A percentile compares a stretch with the other conserved stretches of the same genome.
These are phyloP conservation scores for Halcyon chelicuti DNA, from an alignment of 2,797 vertebrate genomes.

Conservation along the genomic window DNA sequence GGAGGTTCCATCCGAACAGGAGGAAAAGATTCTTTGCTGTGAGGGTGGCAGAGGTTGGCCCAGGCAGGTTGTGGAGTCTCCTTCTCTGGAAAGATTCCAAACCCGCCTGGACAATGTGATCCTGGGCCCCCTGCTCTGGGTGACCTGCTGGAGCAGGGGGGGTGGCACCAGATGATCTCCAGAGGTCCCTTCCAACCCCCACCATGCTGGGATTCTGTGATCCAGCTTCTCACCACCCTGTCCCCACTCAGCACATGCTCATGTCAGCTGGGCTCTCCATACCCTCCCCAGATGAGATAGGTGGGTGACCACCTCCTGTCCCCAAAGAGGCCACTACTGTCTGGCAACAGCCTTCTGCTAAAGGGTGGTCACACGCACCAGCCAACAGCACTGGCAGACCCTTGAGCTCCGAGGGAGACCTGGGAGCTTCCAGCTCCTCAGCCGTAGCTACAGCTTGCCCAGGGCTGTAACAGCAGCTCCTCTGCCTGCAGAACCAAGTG, in stretches of 20 bases:
- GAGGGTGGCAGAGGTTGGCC: neutral
- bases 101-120: neutral
- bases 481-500: neutral
- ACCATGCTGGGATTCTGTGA: neutral
- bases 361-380: neutral
- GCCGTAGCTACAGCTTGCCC: neutral
- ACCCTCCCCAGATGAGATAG: neutral
- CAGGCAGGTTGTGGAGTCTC: neutral
- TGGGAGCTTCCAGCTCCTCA: neutral
- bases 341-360: neutral
- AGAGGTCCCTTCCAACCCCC: neutral
- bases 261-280: neutral
- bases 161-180: neutral
- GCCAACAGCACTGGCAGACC: neutral
- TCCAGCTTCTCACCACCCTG: neutral
- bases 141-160: neutral
- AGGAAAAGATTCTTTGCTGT: neutral
- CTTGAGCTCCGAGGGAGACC: accelerated
- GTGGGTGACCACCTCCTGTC: neutral
- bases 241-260: neutral
- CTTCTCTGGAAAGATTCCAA: neutral
- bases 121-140: neutral
- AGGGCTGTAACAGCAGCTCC: neutral
- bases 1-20: neutral
- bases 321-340: neutral